Conservation (phyloP, 2,888 invertebrate species). For the Hirtodrosophila trivittata region DNA sequence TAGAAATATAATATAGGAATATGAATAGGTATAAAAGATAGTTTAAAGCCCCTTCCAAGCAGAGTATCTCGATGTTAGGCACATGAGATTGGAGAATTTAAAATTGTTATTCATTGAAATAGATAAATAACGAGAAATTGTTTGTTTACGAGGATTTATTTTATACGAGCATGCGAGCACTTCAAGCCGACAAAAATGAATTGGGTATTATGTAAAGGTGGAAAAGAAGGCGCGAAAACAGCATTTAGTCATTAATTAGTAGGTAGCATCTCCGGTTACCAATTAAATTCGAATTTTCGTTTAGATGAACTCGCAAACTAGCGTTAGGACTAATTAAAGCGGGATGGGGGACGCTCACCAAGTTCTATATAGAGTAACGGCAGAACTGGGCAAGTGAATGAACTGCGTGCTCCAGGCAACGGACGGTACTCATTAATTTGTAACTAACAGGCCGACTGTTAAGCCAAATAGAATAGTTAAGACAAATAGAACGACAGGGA, state of each 20-base stretch:
- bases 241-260: constrained; percentile 59
- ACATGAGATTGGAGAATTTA: too few relatives aligned
- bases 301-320: constrained; percentile 47
- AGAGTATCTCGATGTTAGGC: too few relatives aligned
- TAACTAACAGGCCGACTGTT: constrained; percentile 43
- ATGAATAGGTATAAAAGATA: too few relatives aligned
- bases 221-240: constrained; percentile 1
- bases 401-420: constrained; percentile 58
- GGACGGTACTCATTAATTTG: constrained; percentile 68
- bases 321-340: constrained; percentile 71
- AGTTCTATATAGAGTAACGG: constrained; percentile 25
- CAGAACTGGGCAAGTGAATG: constrained; percentile 49
- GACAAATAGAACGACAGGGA: not conserved
- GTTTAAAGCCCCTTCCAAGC: too few relatives aligned
- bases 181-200: too few relatives aligned
- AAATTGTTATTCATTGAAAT: too few relatives aligned
- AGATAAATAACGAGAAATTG: not conserved
- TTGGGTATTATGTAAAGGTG: not conserved
- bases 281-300: constrained; percentile 65
- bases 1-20: too few relatives aligned
- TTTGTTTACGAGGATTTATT: too few relatives aligned
- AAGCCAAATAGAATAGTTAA: constrained; percentile 4
- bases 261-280: constrained; percentile 46
- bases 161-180: too few relatives aligned
- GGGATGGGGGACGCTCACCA: constrained; percentile 6